Percentiles rank a stretch among this genome's conserved stretches.
Evolutionary conservation across 1,140 invertebrate species (phyloP).

Genomic region (Microplitis mediator): DNA sequence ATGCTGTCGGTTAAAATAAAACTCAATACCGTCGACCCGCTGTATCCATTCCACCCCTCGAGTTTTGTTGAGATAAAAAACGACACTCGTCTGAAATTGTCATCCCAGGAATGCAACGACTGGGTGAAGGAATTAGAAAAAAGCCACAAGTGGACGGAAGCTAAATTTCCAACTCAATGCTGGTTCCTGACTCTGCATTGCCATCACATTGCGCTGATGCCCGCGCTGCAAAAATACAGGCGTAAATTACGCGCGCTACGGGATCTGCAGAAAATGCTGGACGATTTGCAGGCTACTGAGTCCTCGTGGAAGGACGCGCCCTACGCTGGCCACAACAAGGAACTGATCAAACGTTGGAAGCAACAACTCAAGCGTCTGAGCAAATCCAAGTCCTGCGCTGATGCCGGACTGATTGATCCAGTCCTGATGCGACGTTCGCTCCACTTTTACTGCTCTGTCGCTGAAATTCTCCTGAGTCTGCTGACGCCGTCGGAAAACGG

Average conservation of each 20-base stretch:
- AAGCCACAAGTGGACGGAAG: constrained; percentile 71
- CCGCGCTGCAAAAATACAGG: constrained; percentile 87
- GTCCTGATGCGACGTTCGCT: constrained; percentile 78
- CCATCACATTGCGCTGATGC: constrained; percentile 89
- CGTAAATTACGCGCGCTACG: constrained; percentile 80
- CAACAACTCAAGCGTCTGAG: constrained; percentile 76
- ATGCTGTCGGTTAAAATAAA: constrained; percentile 85
- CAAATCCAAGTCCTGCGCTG: constrained; percentile 85
- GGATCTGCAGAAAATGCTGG: constrained; percentile 89
- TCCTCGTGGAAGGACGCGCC: constrained; percentile 82
- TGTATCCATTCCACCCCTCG: constrained; percentile 86
- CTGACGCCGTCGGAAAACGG: constrained; percentile 63
- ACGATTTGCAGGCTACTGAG: constrained; percentile 83
- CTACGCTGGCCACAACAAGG: constrained; percentile 79
- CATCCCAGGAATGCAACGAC: constrained; percentile 77
- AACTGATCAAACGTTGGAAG: constrained; percentile 85
- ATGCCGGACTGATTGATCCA: constrained; percentile 84
- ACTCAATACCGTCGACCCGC: constrained; percentile 80
- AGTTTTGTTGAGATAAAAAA: constrained; percentile 79
- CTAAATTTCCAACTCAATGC: constrained; percentile 94
- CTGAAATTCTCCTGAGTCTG: constrained; percentile 75
- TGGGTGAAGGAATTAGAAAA: constrained; percentile 73
- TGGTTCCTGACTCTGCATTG: constrained; percentile 95
- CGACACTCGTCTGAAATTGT: constrained; percentile 84
- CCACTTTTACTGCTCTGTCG: constrained; percentile 85